Conservation (phyloP, 2,888 invertebrate genomes). For the Nipponacmea schrenckii region DNA sequence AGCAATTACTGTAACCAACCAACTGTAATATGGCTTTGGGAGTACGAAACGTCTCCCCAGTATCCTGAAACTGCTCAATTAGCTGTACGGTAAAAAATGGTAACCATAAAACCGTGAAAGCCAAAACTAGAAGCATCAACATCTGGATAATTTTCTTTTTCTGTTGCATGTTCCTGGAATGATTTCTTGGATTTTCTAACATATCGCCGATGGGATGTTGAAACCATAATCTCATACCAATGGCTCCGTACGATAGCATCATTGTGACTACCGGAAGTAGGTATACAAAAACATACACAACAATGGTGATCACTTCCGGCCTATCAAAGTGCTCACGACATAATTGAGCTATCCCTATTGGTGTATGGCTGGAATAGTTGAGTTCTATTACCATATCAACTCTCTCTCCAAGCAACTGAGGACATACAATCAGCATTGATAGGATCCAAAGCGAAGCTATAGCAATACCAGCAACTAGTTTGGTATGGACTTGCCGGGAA, state of each 20-base stretch:
- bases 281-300: constrained; percentile 48
- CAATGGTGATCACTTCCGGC: constrained; percentile 37
- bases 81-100: constrained; percentile 55
- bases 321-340: constrained; percentile 49
- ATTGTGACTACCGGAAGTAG: constrained; percentile 49
- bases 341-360: constrained; percentile 37
- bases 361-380: constrained; percentile 20
- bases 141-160: constrained; percentile 52
- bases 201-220: constrained; percentile 49
- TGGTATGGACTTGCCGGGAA: constrained; percentile 44
- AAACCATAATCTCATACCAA: constrained; percentile 51
- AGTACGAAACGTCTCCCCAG: constrained; percentile 32
- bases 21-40: constrained; percentile 50
- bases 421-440: constrained; percentile 39
- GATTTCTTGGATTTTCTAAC: constrained; percentile 36
- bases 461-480: constrained; percentile 39
- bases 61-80: constrained; percentile 39
- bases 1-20: constrained; percentile 54
- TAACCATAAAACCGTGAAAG: constrained; percentile 54
- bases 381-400: constrained; percentile 42
- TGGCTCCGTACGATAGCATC: constrained; percentile 50
- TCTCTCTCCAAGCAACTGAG: constrained; percentile 49
- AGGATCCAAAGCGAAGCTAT: constrained; percentile 45
- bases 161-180: constrained; percentile 39
- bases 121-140: constrained; percentile 48